These are phyloP conservation scores for Acromyrmex heyeri DNA, from an alignment of 1,140 invertebrate genomes.

Conservation along the genomic window DNA sequence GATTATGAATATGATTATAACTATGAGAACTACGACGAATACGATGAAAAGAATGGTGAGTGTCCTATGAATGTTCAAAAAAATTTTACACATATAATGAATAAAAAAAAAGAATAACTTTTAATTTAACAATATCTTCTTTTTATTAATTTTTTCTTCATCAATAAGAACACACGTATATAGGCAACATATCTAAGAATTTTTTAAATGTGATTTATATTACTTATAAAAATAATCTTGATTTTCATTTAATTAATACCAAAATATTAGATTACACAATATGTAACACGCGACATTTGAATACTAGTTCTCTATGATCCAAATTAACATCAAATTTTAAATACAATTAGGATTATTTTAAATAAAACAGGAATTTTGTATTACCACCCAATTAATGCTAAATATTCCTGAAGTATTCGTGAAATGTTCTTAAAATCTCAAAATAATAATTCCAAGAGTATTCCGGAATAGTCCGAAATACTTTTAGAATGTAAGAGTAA, in stretches of 20 bases:
- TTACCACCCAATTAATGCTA: too few relatives aligned
- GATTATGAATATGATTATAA: conserved; percentile 75
- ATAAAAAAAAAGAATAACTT: not conserved
- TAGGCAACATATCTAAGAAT: not conserved
- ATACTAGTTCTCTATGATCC: not conserved
- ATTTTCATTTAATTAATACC: not conserved
- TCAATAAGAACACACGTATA: not conserved
- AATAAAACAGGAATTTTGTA: not conserved
- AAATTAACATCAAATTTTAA: not conserved
- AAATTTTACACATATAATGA: not conserved
- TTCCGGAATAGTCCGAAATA: too few relatives aligned
- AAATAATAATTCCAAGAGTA: too few relatives aligned
- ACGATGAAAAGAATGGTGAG: conserved; percentile 81
- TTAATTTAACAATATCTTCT: not conserved
- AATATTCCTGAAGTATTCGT: too few relatives aligned
- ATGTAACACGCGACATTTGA: not conserved
- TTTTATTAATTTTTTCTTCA: not conserved
- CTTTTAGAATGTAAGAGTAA: too few relatives aligned
- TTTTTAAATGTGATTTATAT: not conserved
- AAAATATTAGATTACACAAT: not conserved
- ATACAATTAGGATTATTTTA: not conserved
- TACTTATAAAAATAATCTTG: not conserved
- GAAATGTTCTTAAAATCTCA: too few relatives aligned
- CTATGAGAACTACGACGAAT: conserved; percentile 69
- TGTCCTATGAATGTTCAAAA: conserved; percentile 53